Conservation (phyloP, 2,797 vertebrate species). For the Toxotes lorentzi region DNA sequence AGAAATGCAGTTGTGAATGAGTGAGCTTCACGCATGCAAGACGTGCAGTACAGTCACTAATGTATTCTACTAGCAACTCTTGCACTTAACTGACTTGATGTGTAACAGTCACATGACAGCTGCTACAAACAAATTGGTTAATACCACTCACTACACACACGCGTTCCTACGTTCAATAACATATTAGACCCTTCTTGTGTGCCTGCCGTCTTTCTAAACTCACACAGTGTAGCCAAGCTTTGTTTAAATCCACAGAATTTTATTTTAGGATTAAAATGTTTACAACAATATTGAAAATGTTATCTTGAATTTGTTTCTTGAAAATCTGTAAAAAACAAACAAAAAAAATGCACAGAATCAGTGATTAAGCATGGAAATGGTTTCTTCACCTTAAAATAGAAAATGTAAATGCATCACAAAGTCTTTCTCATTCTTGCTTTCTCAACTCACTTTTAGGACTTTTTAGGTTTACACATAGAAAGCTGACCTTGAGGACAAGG, state of each 20-base stretch:
- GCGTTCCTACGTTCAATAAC: neutral
- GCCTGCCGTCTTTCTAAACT: neutral
- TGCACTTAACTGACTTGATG: slow-evolving; percentile 7
- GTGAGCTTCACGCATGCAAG: slow-evolving; percentile 18
- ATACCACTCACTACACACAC: slow-evolving; percentile 16
- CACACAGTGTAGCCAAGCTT: neutral
- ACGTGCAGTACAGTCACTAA: slow-evolving; percentile 16
- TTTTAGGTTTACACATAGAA: neutral
- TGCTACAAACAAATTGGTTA: slow-evolving; percentile 9
- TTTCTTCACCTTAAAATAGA: neutral
- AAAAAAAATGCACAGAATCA: neutral
- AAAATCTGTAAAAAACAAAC: neutral
- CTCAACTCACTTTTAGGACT: no score
- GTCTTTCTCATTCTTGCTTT: no score
- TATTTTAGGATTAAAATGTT: neutral
- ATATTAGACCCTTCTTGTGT: neutral
- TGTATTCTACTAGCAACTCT: slow-evolving; percentile 30
- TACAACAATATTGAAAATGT: neutral
- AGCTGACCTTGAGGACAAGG: neutral
- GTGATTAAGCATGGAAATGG: neutral
- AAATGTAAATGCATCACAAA: no score
- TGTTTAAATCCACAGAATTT: neutral
- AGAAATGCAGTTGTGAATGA: slow-evolving; percentile 66
- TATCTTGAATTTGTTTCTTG: neutral
- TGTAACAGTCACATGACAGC: slow-evolving; percentile 27